A percentile compares a stretch with the other conserved stretches of the same genome.
Evolutionary conservation across 1,140 invertebrate species (phyloP).

Genomic region (Proctacanthus coquilletti): DNA sequence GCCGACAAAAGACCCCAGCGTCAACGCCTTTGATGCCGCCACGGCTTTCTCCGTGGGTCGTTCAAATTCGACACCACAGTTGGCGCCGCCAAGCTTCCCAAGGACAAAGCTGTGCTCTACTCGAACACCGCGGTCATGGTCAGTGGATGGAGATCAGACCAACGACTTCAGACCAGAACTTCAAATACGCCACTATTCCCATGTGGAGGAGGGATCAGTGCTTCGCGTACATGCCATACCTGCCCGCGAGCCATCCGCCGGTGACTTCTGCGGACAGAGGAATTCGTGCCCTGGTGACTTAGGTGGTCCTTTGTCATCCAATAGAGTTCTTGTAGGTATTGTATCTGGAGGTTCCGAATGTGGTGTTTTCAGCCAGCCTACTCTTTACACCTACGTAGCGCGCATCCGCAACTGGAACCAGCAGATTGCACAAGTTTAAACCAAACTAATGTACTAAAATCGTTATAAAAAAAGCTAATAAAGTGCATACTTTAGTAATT

Average conservation of each 20-base stretch:
- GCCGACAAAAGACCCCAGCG: conserved; percentile 19
- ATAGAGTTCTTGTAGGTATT: conserved; percentile 34
- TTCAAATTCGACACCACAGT: no score
- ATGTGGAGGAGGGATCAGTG: conserved; percentile 25
- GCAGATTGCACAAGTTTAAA: no score
- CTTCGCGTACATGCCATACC: conserved; percentile 19
- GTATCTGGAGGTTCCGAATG: conserved; percentile 50
- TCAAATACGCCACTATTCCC: conserved; percentile 22
- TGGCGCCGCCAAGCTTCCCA: no score
- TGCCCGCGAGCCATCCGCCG: conserved; percentile 33
- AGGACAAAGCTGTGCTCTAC: not conserved
- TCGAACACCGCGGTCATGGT: conserved; percentile 25
- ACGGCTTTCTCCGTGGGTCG: no score
- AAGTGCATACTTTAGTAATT: no score
- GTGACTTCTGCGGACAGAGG: conserved; percentile 25
- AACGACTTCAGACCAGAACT: no score
- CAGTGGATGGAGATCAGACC: conserved; percentile 26
- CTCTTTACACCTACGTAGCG: conserved; percentile 43
- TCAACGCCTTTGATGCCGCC: conserved; percentile 21
- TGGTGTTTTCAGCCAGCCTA: conserved; percentile 36
- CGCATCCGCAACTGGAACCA: conserved; percentile 23
- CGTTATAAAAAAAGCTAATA: no score
- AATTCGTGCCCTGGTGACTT: conserved; percentile 32
- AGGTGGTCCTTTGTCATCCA: conserved; percentile 33
- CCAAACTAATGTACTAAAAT: no score